Conservation (phyloP, 2,888 invertebrate genomes). For the Dynastes tityus region DNA sequence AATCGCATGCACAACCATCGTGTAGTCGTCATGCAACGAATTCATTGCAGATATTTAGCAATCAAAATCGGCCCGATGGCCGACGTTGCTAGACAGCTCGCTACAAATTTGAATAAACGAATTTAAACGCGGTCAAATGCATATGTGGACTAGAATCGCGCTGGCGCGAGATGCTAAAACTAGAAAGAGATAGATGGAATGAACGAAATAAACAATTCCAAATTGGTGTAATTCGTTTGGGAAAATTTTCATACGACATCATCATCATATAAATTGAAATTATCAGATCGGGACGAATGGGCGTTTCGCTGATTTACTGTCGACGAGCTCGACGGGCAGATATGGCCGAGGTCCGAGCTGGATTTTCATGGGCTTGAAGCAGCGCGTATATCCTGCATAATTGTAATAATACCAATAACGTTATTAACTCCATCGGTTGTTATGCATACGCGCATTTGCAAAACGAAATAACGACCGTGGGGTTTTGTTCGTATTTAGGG, state of each 20-base stretch:
- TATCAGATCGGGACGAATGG: conserved; percentile 29
- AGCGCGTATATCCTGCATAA: not conserved
- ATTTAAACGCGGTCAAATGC: conserved; percentile 22
- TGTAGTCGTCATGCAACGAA: conserved; percentile 8
- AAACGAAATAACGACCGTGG: too few species aligned
- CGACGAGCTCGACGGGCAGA: not conserved
- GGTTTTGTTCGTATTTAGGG: not conserved
- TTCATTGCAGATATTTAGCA: conserved; percentile 28
- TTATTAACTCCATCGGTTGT: conserved; percentile 15
- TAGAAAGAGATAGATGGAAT: not conserved
- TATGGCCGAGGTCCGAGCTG: not conserved
- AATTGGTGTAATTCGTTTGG: conserved; percentile 37
- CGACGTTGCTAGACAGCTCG: not conserved
- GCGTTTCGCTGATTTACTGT: conserved; percentile 28
- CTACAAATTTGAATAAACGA: conserved; percentile 37
- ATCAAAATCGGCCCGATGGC: conserved; percentile 15
- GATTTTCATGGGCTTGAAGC: not conserved
- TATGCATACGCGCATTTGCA: not conserved
- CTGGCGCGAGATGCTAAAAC: not conserved
- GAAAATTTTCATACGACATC: conserved; percentile 41
- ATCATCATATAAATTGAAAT: conserved; percentile 50
- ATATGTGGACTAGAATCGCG: not conserved
- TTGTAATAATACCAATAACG: conserved; percentile 17
- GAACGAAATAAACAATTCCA: conserved; percentile 28
- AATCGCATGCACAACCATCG: not conserved